These are phyloP conservation scores for Nasonia oneida DNA, from an alignment of 2,888 invertebrate genomes.

Conservation along the genomic window DNA sequence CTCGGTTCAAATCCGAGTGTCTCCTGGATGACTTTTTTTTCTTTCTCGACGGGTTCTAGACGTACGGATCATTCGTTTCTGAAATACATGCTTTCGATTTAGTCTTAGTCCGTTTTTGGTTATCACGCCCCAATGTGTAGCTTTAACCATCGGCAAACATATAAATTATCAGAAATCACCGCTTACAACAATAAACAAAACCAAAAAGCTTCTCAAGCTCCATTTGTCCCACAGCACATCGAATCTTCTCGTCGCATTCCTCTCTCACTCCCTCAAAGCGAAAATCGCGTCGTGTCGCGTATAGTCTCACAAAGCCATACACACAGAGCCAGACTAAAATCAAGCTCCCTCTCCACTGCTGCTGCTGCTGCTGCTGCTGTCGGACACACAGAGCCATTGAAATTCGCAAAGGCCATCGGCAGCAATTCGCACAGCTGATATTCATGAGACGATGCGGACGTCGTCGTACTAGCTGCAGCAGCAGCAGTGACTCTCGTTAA, in stretches of 20 bases:
- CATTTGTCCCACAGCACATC: not conserved
- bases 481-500: conserved; percentile 12
- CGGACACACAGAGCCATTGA: conserved; percentile 50
- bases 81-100: too few species aligned
- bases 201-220: not conserved
- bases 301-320: not conserved
- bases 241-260: not conserved
- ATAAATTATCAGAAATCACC: not conserved
- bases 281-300: not conserved
- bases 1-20: conserved; percentile 88
- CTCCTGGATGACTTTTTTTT: conserved; percentile 78
- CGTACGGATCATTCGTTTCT: not conserved
- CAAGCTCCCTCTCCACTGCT: not conserved
- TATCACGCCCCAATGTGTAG: too few species aligned
- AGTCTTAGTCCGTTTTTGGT: too few species aligned
- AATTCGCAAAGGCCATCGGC: conserved; percentile 52
- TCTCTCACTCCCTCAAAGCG: not conserved
- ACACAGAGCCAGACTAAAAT: not conserved
- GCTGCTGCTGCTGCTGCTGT: not conserved
- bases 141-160: too few species aligned
- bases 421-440: not conserved
- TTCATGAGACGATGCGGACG: not conserved
- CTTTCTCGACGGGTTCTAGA: not conserved
- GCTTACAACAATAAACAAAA: not conserved
- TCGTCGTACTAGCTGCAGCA: not conserved